phyloP scores from a whole-genome alignment of 2,888 invertebrate genomes.

The Acronicta psi region DNA sequence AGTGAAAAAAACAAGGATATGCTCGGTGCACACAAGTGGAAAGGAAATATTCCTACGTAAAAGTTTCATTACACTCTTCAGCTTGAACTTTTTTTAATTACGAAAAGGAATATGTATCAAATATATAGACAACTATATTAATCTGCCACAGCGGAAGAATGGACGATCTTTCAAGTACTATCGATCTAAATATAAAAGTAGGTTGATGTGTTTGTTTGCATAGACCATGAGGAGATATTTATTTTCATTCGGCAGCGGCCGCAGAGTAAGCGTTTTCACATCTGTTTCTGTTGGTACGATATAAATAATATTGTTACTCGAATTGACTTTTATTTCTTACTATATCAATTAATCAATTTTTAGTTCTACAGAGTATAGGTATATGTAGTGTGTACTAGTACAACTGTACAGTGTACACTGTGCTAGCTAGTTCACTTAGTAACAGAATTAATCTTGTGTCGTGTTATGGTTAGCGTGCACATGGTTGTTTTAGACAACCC shows the following conservation, averaged over 20 bases:
- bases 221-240: slow-evolving; percentile 78
- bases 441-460: slow-evolving; percentile 35
- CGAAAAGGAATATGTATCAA: slow-evolving; percentile 40
- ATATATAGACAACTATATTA: slow-evolving; percentile 39
- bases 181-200: slow-evolving; percentile 74
- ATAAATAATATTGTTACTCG: slow-evolving; percentile 59
- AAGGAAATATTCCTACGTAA: slow-evolving; percentile 34
- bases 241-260: slow-evolving; percentile 76
- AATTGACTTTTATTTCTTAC: slow-evolving; percentile 54
- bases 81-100: slow-evolving; percentile 40
- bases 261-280: slow-evolving; percentile 65
- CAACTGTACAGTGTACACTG: not conserved
- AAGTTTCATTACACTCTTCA: slow-evolving; percentile 40
- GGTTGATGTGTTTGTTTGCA: slow-evolving; percentile 76
- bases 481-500: slow-evolving; percentile 57
- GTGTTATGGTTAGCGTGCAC: slow-evolving; percentile 43
- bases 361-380: slow-evolving; percentile 17
- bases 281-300: slow-evolving; percentile 60
- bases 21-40: slow-evolving; percentile 34
- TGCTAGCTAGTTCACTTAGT: slow-evolving; percentile 19
- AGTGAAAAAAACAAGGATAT: slow-evolving; percentile 53
- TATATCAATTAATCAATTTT: slow-evolving; percentile 48
- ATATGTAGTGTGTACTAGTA: not conserved
- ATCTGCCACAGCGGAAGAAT: slow-evolving; percentile 59
- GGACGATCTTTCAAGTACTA: slow-evolving; percentile 65